Evolutionary conservation across 2,797 vertebrate species (phyloP), one percentile per base, ranked within the genome.

Genomic region (Channallabes apus): DNA sequence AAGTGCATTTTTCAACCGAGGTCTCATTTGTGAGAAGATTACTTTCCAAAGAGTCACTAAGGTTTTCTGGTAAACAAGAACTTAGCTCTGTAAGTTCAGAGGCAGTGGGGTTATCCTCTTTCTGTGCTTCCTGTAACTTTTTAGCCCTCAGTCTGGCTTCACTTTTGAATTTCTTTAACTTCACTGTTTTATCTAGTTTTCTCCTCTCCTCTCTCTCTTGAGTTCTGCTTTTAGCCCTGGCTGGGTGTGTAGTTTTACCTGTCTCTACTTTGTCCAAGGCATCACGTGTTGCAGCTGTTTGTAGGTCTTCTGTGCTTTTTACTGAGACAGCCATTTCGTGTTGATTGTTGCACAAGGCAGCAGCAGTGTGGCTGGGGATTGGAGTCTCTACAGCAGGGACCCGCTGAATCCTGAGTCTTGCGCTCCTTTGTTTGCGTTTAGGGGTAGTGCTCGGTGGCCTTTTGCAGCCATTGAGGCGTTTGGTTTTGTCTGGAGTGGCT

Each of bases 91-190:
- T 91, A 1, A 89, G 90, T 71, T 91, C 88, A 67, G 90, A 85
- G 86, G 85, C 82, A 54, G 90, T 90, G 86, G 86, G 71, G 80
- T 84, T 86, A 86, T 88, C 88, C 72, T 84, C 87, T 56, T 46
- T 87, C 69, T 91, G 90, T 84, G 90, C 89, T 68, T 91, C 91
- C 93, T 95, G 96, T 80, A 95, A 92, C 90, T 95, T 96, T 94
- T 96, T 96, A 88, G 95, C 95, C 92, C 95, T 96, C 93, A 97
- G 92, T 88, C 96, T 94, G 90, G 96, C 96, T 93, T 97, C 96
- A 24, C 96, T 97, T 94, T 96, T 97, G 92, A 96, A 97, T 90
- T 97, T 97, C 90, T 96, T 96, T 89, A 96, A 93, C 89, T 95
- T 95, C 51, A 96, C 94, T 82, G 95, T 94, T 89, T 96, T 96